Conservation (phyloP, 2,888 invertebrate species). For the Harmothoe impar region DNA sequence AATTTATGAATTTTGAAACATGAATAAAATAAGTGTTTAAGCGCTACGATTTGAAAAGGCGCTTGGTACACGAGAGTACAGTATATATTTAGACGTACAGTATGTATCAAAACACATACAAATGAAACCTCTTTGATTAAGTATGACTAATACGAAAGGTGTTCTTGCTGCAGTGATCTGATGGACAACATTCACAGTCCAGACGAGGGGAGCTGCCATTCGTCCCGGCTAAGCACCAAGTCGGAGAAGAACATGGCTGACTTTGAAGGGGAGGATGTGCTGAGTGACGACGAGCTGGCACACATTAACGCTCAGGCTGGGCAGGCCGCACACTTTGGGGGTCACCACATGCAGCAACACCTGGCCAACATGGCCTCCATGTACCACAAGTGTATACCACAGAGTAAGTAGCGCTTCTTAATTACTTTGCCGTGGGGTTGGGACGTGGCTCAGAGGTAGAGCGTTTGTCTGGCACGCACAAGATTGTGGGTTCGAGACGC, state of each 20-base stretch:
- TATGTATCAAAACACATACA: too few relatives aligned
- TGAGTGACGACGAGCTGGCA: conserved; percentile 81
- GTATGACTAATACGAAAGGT: too few relatives aligned
- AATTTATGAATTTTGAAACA: too few relatives aligned
- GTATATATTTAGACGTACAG: too few relatives aligned
- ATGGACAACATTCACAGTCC: conserved; percentile 86
- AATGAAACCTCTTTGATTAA: too few relatives aligned
- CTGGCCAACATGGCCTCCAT: conserved; percentile 82
- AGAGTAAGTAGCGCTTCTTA: conserved; percentile 76
- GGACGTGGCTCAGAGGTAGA: too few relatives aligned
- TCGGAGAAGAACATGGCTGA: conserved; percentile 97
- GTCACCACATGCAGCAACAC: conserved; percentile 80
- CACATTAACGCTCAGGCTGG: conserved; percentile 74
- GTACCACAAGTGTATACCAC: conserved; percentile 80
- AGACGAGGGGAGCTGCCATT: conserved; percentile 88
- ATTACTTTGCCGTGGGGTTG: too few relatives aligned
- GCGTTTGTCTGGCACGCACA: too few relatives aligned
- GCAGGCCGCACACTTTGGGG: conserved; percentile 71
- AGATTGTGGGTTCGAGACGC: too few relatives aligned
- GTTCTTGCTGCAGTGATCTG: conserved; percentile 85
- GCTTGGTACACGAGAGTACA: too few relatives aligned
- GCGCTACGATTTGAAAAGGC: too few relatives aligned
- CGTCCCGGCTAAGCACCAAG: conserved; percentile 95
- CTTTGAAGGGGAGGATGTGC: conserved; percentile 89
- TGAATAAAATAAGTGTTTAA: too few relatives aligned